These are phyloP conservation scores for Cheilosia soror DNA, from an alignment of 2,888 invertebrate species.

Conservation along the genomic window DNA sequence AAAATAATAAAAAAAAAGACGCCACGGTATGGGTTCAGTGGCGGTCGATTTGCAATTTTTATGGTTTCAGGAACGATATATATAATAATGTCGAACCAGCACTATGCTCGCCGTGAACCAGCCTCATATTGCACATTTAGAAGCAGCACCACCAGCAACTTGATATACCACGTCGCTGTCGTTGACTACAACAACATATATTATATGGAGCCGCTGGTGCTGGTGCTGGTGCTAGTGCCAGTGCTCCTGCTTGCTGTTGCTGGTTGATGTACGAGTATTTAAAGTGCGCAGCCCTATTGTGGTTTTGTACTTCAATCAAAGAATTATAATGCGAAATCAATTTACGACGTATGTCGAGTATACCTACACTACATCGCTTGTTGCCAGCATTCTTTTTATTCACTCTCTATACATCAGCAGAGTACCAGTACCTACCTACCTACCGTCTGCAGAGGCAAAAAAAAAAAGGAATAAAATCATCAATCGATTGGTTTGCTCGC, in stretches of 20 bases:
- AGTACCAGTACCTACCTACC: too few relatives aligned
- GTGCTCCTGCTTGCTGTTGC: conserved; percentile 21
- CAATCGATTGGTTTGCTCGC: conserved; percentile 63
- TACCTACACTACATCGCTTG: conserved; percentile 15
- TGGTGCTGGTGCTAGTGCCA: background rate
- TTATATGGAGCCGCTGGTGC: conserved; percentile 1
- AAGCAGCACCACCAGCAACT: conserved; percentile 56
- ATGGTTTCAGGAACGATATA: conserved; percentile 80
- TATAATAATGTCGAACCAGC: conserved; percentile 73
- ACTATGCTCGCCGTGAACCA: conserved; percentile 55
- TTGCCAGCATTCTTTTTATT: conserved; percentile 54
- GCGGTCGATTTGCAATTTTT: conserved; percentile 82
- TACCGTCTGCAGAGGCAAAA: background rate
- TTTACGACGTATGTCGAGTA: conserved; percentile 68
- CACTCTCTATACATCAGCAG: conserved; percentile 32
- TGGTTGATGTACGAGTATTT: conserved; percentile 50
- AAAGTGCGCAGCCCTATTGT: conserved; percentile 74
- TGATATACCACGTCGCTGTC: conserved; percentile 58
- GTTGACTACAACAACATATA: conserved; percentile 26
- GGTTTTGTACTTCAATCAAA: conserved; percentile 73
- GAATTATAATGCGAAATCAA: conserved; percentile 75
- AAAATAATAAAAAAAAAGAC: conserved; percentile 57
- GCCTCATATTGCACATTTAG: conserved; percentile 73
- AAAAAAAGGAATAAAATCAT: conserved; percentile 46
- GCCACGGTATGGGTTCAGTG: conserved; percentile 73